A percentile compares a stretch with the other conserved stretches of the same genome.
phyloP scores from a whole-genome alignment of 1,140 invertebrate species.

The Holcopasites calliopsidis region DNA sequence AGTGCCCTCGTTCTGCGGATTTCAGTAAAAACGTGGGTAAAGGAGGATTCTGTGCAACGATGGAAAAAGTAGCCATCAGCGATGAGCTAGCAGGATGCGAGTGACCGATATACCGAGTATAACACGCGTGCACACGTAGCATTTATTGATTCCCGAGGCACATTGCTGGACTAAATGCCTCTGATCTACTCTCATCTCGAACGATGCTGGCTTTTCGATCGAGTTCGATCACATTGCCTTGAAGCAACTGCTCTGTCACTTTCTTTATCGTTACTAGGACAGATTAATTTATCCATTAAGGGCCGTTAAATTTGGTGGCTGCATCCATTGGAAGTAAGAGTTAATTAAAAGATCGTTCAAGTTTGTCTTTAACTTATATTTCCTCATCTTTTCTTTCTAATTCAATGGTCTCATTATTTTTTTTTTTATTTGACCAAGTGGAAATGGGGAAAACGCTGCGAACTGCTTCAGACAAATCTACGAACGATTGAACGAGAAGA shows the following conservation, averaged over 20 bases:
- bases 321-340: not conserved
- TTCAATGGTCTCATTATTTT: no score
- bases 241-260: slow-evolving; percentile 48
- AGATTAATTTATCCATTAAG: not conserved
- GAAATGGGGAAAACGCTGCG: no score
- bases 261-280: not conserved
- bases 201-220: slow-evolving; percentile 63
- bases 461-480: not conserved
- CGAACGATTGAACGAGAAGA: not conserved
- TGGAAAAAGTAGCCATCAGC: not conserved
- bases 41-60: not conserved
- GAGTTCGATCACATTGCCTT: slow-evolving; percentile 71
- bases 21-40: not conserved
- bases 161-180: slow-evolving; percentile 62
- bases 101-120: slow-evolving; percentile 38
- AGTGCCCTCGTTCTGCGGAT: not conserved
- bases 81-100: not conserved
- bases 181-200: slow-evolving; percentile 48
- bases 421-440: no score
- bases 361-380: not conserved
- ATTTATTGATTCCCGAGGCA: slow-evolving; percentile 72
- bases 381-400: not conserved
- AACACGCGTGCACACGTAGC: slow-evolving; percentile 52
- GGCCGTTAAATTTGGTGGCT: not conserved
- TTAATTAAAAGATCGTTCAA: not conserved